Base-by-base conservation (phyloP, 2,113 vertebrate species). In the Hippoglossus stenolepis region DNA sequence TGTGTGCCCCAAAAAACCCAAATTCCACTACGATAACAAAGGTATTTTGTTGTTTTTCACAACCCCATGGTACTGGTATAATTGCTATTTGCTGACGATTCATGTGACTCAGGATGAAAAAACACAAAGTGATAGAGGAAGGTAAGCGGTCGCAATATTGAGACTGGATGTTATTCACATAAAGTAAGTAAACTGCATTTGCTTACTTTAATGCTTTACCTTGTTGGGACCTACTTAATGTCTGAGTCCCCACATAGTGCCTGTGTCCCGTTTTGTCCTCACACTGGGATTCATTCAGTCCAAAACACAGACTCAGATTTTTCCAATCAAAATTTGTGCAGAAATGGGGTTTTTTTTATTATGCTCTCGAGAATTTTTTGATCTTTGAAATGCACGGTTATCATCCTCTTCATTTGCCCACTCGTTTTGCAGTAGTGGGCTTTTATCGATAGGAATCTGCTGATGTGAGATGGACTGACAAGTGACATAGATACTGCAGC, bases 31-130 rank as follows among this genome's bases (percentile, higher is more conserved):
- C 13, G 40, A 70, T 69, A 31, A 49, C 18, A 56, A 69, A 61
- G 40, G 21, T 45, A 3, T 63, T 58, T 54, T 63, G 61, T 14
- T 75, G n/a, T 64, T 62, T 2, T 70, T 47, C 45, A 43, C 21
- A 43, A 43, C 18, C 20, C 9, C 45, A 57, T 35, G 23, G 49
- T 57, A 28, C 58, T 45, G 28, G 23, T 57, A 59, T 43, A 47
- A 15, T n/a, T 18, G 49, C 38, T 64, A n/a, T 62, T 40, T 69
- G 18, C 14, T 21, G 21, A 60, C 49, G 23, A 69, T 63, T 79
- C 59, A 69, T 69, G 21, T 70, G 61, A 57, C 20, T 56, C 38
- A 9, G 5, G 53, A 18, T 71, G 2, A 79, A 73, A 31, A 79
- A 69, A 66, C 47, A 62, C 65, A 76, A 73, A n/a, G 21, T 54